phyloP scores from a whole-genome alignment of 1,140 invertebrate species.

The Asbolus verrucosus region DNA sequence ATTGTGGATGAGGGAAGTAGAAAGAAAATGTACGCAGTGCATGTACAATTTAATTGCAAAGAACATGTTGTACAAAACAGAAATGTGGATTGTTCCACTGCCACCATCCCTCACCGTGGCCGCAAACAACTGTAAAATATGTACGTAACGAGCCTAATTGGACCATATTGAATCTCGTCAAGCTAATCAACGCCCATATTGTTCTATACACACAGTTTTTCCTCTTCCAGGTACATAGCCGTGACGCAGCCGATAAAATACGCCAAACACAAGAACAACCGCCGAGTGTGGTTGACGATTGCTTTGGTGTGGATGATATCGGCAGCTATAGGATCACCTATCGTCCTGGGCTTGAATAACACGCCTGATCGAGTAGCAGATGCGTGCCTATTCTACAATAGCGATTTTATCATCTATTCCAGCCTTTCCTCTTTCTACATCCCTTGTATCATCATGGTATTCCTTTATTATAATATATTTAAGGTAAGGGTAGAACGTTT shows the following conservation, averaged over 20 bases:
- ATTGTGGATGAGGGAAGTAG: too few relatives aligned
- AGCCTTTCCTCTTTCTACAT: slow-evolving; percentile 99
- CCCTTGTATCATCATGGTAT: slow-evolving; percentile 98
- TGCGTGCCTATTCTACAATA: slow-evolving; percentile 96
- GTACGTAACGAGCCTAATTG: neutral
- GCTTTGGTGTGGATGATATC: slow-evolving; percentile 97
- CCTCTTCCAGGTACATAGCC: slow-evolving; percentile 91
- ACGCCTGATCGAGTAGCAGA: slow-evolving; percentile 82
- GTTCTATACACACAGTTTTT: neutral
- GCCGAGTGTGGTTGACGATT: slow-evolving; percentile 94
- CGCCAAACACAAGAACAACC: slow-evolving; percentile 97
- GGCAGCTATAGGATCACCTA: slow-evolving; percentile 95
- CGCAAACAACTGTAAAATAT: neutral
- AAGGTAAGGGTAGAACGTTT: slow-evolving; percentile 73
- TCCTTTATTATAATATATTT: slow-evolving; percentile 98
- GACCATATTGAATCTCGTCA: neutral
- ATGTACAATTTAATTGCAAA: too few relatives aligned
- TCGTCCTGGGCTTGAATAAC: slow-evolving; percentile 95
- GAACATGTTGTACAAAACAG: too few relatives aligned
- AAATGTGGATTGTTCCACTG: too few relatives aligned
- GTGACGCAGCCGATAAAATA: slow-evolving; percentile 99
- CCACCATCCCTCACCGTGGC: neutral
- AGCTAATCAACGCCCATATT: slow-evolving; percentile 1
- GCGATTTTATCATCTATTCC: slow-evolving; percentile 97
- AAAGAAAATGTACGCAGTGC: too few relatives aligned